Conservation (phyloP, 2,113 vertebrate genomes). For the Barbus barbus region DNA sequence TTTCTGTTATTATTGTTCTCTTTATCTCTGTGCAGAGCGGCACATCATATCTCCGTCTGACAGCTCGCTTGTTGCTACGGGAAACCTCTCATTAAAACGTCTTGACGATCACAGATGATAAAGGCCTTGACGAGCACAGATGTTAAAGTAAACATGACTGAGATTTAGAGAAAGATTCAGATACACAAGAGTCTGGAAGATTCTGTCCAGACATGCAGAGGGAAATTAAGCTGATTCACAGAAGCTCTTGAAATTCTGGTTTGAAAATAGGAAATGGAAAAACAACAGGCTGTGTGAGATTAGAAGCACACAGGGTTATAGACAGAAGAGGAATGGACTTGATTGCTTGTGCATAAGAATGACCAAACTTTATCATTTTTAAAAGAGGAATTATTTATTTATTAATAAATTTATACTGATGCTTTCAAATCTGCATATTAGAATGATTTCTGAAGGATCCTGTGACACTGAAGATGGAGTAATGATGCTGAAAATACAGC, state of each 20-base stretch:
- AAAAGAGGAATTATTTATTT: neutral
- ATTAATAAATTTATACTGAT: no score
- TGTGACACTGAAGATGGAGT: no score
- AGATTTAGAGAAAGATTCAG: neutral
- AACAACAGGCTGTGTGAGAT: neutral
- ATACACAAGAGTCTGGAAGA: neutral
- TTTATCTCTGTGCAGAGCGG: neutral
- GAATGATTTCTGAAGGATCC: no score
- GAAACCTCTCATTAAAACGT: conserved; percentile 38
- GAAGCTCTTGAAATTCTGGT: neutral
- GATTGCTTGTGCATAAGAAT: neutral
- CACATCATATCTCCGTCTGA: conserved; percentile 16
- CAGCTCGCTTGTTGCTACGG: conserved; percentile 6
- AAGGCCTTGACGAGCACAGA: neutral
- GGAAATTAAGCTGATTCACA: neutral
- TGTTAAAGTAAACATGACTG: conserved; percentile 2
- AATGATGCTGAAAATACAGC: no score
- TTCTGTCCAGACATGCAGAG: neutral
- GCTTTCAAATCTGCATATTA: no score
- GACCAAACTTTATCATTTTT: neutral
- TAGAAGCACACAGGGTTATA: neutral
- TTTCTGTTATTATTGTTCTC: conserved; percentile 25
- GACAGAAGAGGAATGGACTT: neutral
- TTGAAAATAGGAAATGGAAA: no score
- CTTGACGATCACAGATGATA: neutral